Base-by-base conservation (phyloP, 2,888 invertebrate genomes). In the Ypsolopha sequella region DNA sequence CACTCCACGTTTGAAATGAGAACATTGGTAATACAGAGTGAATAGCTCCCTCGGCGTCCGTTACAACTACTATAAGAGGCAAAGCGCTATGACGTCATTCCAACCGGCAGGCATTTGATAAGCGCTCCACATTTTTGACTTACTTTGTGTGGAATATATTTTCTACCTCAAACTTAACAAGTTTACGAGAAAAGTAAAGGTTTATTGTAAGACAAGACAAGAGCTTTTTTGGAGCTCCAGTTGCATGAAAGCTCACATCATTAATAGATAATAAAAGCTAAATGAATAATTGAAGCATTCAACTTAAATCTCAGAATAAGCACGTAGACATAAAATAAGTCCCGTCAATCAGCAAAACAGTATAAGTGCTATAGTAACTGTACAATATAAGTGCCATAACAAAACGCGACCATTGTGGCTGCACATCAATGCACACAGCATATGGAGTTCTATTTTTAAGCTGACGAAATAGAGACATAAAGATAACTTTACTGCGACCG, bases 381-480 rank as follows among this genome's bases (percentile, higher is more conserved):
- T 52, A 55, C 57, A 58, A 57, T 56, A 59, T 56, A 55, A 55
- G 54, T 55, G 52, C 50, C 53, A 54, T 53, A 56, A 51, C 61
- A 61, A 61, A 63, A 58, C 56, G 51, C 50, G 58, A 56, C 55
- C 60, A 62, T 67, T 63, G 61, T 60, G 54, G 54, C 51, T 52
- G 54, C 51, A 36, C 36, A 48, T 50, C 52, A 52, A 52, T 44
- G 53, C 33, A 51, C 41, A 53, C 53, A 66, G 70, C 80, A 79
- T 70, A 74, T 76, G 80, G 71, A 64, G 61, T 60, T 69, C 74
- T 81, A 82, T 81, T 81, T 80, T 74, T 70, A 70, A 74, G 68
- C 65, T 63, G 64, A 64, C 61, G 66, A 67, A 74, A 79, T 77
- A 68, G 70, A 80, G 77, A 75, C 79, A 72, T 80, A 76, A 80